Conservation (phyloP, 2,888 invertebrate genomes). For the Dione vanillae region DNA sequence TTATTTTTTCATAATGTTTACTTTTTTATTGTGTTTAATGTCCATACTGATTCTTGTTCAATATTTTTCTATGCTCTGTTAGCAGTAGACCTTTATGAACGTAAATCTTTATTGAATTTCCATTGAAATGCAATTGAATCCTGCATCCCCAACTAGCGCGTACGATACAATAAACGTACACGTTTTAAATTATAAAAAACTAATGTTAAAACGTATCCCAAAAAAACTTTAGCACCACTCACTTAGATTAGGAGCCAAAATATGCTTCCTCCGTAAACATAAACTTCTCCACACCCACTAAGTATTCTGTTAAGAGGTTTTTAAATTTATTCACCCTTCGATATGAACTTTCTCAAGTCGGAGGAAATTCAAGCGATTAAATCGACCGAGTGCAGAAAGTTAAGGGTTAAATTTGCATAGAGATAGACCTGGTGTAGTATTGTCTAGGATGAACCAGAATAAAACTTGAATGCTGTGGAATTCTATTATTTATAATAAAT, state of each 20-base stretch:
- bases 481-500: conserved; percentile 21
- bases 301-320: conserved; percentile 75
- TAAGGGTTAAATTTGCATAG: conserved; percentile 81
- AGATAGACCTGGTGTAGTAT: conserved; percentile 55
- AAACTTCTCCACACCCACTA: conserved; percentile 75
- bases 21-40: too few species aligned
- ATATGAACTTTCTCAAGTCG: conserved; percentile 70
- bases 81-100: too few species aligned
- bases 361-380: conserved; percentile 78
- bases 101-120: too few species aligned
- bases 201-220: conserved; percentile 26
- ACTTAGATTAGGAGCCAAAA: conserved; percentile 50
- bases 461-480: conserved; percentile 12
- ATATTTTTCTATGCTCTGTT: too few species aligned
- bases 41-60: too few species aligned
- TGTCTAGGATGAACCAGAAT: conserved; percentile 37
- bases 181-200: not conserved
- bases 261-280: conserved; percentile 62
- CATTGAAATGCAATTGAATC: too few species aligned
- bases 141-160: too few species aligned
- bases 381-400: conserved; percentile 72
- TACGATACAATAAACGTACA: too few species aligned
- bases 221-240: conserved; percentile 47
- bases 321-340: conserved; percentile 83
- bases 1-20: too few species aligned